A percentile compares a stretch with the other conserved stretches of the same genome.
Evolutionary conservation across 2,888 invertebrate genomes (phyloP).

Genomic region (Diogma glabrata): DNA sequence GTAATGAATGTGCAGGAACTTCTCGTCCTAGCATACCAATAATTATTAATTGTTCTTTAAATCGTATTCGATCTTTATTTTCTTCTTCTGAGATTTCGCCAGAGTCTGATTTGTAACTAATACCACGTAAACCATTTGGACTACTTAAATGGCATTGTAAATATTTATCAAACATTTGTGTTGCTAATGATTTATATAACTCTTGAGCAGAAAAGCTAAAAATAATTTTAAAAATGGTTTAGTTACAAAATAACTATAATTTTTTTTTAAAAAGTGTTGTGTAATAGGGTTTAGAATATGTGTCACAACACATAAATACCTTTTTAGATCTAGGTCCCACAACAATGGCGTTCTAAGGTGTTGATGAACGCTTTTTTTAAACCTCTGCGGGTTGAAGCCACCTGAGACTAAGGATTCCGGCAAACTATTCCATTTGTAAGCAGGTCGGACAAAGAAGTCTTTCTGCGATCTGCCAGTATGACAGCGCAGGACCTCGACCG

Average conservation of each 20-base stretch:
- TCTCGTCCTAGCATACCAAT: conserved; percentile 47
- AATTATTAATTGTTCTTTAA: conserved; percentile 59
- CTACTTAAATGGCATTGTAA: conserved; percentile 68
- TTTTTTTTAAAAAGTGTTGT: too few species aligned
- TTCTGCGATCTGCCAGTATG: too few species aligned
- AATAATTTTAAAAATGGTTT: neutral
- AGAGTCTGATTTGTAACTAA: conserved; percentile 31
- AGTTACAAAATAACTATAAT: too few species aligned
- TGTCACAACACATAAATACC: too few species aligned
- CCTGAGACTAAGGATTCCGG: too few species aligned
- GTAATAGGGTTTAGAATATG: too few species aligned
- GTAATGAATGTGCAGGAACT: conserved; percentile 51
- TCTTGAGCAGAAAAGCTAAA: conserved; percentile 25
- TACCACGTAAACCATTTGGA: conserved; percentile 48
- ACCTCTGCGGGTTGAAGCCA: too few species aligned
- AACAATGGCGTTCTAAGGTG: too few species aligned
- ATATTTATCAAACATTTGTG: conserved; percentile 65
- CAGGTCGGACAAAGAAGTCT: too few species aligned
- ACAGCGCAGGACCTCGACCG: too few species aligned
- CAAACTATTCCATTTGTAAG: too few species aligned
- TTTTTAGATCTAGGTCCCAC: neutral
- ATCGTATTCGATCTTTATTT: conserved; percentile 53
- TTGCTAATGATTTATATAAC: conserved; percentile 31
- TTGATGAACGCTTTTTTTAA: too few species aligned
- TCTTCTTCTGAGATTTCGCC: conserved; percentile 51